Base-by-base conservation (phyloP, 1,140 invertebrate genomes). In the Paralvinella palmiformis region DNA sequence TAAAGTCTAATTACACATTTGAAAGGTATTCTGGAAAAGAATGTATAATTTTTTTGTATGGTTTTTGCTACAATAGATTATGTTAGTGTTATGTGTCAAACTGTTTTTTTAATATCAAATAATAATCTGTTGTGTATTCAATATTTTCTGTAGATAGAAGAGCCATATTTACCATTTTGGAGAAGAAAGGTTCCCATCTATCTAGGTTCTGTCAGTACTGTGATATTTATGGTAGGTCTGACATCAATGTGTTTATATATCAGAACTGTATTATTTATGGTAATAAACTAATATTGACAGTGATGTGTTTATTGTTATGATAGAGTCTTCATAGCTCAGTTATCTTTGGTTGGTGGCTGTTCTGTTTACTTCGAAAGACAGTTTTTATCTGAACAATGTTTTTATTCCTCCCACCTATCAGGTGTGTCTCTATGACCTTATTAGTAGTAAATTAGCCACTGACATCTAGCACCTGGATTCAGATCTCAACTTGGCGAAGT, bases 151-250 rank as follows among this genome's bases (percentile, higher is more conserved):
- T 29, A 89, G 66, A 88, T 90, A 71, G 87, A 88, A 64, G 91
- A 94, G 71, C 90, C 91, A 0, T 95, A 91, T 71, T 78, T 94
- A 68, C 89, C 91, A 5, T 82, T 85, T 0, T 89, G 85, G 86
- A 88, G 87, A 48, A 87, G 89, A 72, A 85, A 86, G 5, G 79
- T 89, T 65, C 80, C 90, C 71, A 88, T 87, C 68, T 82, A 88
- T 2, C 86, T 87, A 5, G 91, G 91, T 0, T 87, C 87, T 41
- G 89, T 89, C 1, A 86, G 89, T 3, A 90, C 94, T 1, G 84
- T 92, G 27, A 91, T 94, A 90, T 92, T 81, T 56, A 45, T 67
- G 6, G 64, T 62, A n/a, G 48, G 59, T 58, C 55, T 32, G 24
- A 57, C 55, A 13, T 57, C 33, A 15, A 57, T 15, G 13, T 57